Evolutionary conservation across 1,140 invertebrate species (phyloP), one percentile per base, ranked within the genome.

Genomic region (Tribolium madens): DNA sequence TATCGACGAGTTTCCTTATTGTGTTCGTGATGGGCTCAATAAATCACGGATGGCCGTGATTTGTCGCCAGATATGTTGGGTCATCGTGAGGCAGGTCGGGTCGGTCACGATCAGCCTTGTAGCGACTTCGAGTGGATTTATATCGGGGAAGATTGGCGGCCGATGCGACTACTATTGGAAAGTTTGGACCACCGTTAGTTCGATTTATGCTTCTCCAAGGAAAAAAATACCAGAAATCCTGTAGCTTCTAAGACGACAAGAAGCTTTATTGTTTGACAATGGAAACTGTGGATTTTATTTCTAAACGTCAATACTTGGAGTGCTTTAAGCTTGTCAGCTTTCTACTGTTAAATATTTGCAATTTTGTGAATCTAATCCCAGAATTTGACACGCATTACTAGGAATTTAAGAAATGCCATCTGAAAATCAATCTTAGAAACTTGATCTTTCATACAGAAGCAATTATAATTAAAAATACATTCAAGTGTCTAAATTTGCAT

Each of bases 21-120:
- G 57, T 64, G 57, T 31, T 64, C 57, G 57, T 64, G 57, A 64
- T 33, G 57, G 57, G 21, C 26, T 42, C 9, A 7, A n/a, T 33
- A 33, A 33, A 33, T 64, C 57, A 13, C 57, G n/a, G 53, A 18
- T 9, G n/a, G n/a, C 17, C 3, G 57, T 64, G 57, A 64, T 64
- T 31, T 64, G 57, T 64, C 57, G 12, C 57, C 36, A 42, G 36
- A 42, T 42, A 42, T 7, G 36, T 4, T 33, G 57, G 26, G 57
- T 33, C 57, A 14, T 12, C 7, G 21, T 64, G 57, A 64, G 57
- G 57, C 57, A 64, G 57, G 57, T 64, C 57, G 26, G 57, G 57
- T 64, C 57, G 31, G 57, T 64, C 57, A 64, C 57, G 57, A 31
- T 7, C 57, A 64, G 26, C 57, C 57, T 64, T 64, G 57, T 33